phyloP scores from a whole-genome alignment of 2,888 invertebrate species.

The Coelopa pilipes region DNA sequence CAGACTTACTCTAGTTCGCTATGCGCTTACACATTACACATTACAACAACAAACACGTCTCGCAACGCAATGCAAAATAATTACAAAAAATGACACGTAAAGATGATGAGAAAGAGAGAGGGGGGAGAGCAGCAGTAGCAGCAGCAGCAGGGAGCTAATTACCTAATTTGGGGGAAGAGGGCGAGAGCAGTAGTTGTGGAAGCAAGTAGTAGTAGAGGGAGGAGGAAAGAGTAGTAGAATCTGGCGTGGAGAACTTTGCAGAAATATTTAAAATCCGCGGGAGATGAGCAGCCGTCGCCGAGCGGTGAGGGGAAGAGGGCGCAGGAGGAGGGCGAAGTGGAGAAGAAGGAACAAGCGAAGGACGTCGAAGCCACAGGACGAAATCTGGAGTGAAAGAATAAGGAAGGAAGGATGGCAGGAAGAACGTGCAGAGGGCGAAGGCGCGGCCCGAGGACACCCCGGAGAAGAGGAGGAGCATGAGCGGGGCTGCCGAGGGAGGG shows the following conservation, averaged over 20 bases:
- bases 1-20: background rate
- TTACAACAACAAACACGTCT: background rate
- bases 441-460: too few species aligned
- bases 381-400: too few species aligned
- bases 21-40: too few species aligned
- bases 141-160: slow-evolving; percentile 21
- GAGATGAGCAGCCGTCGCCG: background rate
- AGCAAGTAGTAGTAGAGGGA: slow-evolving; percentile 15
- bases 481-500: too few species aligned
- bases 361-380: too few species aligned
- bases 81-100: background rate
- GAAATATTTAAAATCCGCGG: slow-evolving; percentile 19
- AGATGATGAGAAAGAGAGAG: background rate
- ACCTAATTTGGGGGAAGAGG: background rate
- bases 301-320: background rate
- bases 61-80: background rate
- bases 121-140: slow-evolving; percentile 1
- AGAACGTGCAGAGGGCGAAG: too few species aligned
- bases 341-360: too few species aligned
- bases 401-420: too few species aligned
- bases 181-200: background rate
- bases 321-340: too few species aligned
- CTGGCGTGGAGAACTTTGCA: slow-evolving; percentile 4
- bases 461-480: too few species aligned
- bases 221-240: slow-evolving; percentile 8